phyloP scores from a whole-genome alignment of 2,113 vertebrate species.

The Pavo muticus region DNA sequence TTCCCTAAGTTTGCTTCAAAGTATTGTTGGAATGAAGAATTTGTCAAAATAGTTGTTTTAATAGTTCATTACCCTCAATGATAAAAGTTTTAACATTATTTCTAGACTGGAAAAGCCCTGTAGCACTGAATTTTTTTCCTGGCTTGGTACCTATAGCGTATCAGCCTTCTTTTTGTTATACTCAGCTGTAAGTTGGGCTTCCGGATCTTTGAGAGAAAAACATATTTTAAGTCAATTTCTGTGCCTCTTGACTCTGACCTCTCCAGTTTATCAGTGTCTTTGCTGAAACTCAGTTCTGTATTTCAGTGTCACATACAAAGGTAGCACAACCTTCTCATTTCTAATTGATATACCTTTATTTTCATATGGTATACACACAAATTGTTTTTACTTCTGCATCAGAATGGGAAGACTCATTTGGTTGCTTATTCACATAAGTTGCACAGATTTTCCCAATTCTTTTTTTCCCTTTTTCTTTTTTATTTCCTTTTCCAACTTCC shows the following conservation, averaged over 20 bases:
- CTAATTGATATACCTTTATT: neutral
- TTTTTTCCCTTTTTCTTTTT: no score
- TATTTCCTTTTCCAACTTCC: neutral
- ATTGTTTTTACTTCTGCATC: neutral
- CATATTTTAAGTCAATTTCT: neutral
- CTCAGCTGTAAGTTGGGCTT: neutral
- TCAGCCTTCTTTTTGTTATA: neutral
- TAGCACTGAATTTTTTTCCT: neutral
- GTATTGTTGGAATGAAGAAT: neutral
- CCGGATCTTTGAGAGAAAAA: neutral
- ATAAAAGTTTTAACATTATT: neutral
- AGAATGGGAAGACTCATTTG: neutral
- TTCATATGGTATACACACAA: neutral
- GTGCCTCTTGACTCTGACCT: neutral
- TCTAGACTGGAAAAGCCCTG: neutral
- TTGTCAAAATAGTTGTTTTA: neutral
- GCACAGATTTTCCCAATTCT: neutral
- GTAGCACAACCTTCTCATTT: neutral
- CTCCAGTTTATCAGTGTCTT: neutral
- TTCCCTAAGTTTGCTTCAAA: neutral
- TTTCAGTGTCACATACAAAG: neutral
- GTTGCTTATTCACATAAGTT: neutral
- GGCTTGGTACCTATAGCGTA: accelerated
- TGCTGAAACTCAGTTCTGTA: neutral
- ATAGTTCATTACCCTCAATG: neutral